phyloP scores from a whole-genome alignment of 2,113 vertebrate genomes.

The Peromyscus californicus region DNA sequence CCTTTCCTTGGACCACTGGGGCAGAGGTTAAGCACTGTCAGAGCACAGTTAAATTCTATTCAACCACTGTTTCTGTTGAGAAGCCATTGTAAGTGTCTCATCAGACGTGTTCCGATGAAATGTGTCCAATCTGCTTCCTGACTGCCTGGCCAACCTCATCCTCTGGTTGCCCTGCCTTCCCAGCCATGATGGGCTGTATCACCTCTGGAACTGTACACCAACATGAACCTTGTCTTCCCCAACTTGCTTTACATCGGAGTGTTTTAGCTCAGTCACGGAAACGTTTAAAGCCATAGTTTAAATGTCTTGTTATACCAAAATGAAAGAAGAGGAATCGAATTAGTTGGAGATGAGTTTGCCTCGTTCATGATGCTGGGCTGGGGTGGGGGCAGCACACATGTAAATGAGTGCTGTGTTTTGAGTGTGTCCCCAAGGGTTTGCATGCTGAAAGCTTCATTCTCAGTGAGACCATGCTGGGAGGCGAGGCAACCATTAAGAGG shows the following conservation, averaged over 20 bases:
- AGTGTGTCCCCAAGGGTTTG: not conserved
- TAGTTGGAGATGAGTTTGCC: not conserved
- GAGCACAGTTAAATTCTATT: not conserved
- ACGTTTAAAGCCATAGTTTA: not conserved
- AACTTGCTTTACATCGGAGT: not conserved
- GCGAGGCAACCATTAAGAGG: not conserved
- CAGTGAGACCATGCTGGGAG: not conserved
- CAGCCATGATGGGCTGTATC: too few relatives aligned
- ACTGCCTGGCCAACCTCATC: not conserved
- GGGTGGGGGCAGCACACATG: not conserved
- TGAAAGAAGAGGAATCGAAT: not conserved
- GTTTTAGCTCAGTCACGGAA: not conserved
- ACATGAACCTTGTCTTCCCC: not conserved
- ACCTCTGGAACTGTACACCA: not conserved
- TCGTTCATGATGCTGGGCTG: not conserved
- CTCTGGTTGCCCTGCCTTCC: not conserved
- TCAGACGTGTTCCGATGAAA: too few relatives aligned
- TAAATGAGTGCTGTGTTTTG: not conserved
- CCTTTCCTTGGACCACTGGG: not conserved
- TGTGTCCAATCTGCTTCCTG: not conserved
- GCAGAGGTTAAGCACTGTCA: not conserved
- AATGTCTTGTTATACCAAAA: slow-evolving; percentile 7
- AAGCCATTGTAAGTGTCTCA: not conserved
- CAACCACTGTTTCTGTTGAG: not conserved
- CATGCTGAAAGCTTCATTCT: not conserved